Percentiles rank a stretch among this genome's conserved stretches.
Evolutionary conservation across 2,888 invertebrate species (phyloP).

Genomic region (Hyppa rectilinea): DNA sequence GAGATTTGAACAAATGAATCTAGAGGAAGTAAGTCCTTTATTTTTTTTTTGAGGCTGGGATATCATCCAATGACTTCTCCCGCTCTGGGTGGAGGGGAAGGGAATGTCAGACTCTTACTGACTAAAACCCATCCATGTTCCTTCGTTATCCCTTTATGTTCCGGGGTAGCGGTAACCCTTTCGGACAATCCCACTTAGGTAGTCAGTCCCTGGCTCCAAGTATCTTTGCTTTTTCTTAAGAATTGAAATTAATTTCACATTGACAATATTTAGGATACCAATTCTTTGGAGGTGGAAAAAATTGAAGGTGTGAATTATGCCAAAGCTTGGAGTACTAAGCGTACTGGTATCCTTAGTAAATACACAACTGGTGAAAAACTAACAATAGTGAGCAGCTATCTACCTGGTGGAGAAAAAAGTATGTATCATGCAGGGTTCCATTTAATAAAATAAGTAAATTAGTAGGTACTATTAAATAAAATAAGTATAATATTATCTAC

Average conservation of each 20-base stretch:
- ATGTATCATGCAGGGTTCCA: constrained; percentile 53
- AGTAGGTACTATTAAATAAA: not conserved
- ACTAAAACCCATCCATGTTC: too few relatives aligned
- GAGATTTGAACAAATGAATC: constrained; percentile 84
- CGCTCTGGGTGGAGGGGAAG: too few relatives aligned
- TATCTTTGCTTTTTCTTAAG: not conserved
- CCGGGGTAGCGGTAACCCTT: too few relatives aligned
- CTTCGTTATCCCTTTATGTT: too few relatives aligned
- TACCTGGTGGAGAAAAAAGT: constrained; percentile 96
- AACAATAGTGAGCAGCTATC: constrained; percentile 96
- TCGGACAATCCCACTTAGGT: too few relatives aligned
- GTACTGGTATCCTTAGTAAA: constrained; percentile 95
- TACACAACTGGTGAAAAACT: constrained; percentile 98
- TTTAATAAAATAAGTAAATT: not conserved
- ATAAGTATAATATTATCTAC: not conserved
- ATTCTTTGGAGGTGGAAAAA: constrained; percentile 66
- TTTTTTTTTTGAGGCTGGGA: too few relatives aligned
- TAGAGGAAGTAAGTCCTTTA: constrained; percentile 81
- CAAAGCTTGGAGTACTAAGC: constrained; percentile 95
- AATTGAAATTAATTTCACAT: constrained; percentile 1
- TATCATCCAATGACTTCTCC: too few relatives aligned
- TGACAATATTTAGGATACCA: constrained; percentile 71
- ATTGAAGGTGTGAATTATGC: constrained; percentile 85
- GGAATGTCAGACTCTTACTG: too few relatives aligned
- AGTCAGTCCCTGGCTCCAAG: constrained; percentile 66